phyloP scores from a whole-genome alignment of 2,888 invertebrate species.

The Microplitis deprimator region DNA sequence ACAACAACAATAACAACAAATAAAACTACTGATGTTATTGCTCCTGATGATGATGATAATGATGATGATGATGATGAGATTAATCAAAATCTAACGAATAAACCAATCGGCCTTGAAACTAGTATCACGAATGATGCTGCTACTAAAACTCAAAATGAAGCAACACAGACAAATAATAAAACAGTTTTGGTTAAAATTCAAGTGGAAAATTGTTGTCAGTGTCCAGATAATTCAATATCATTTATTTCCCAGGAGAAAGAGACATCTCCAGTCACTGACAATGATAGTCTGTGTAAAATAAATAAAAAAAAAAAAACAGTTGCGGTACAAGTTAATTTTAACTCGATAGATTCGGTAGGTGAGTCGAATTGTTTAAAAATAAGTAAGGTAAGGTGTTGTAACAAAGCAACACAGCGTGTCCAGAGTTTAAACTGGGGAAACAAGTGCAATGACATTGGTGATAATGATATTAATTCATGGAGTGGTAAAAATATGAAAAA shows the following conservation, averaged over 20 bases:
- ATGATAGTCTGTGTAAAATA: slow-evolving; percentile 46
- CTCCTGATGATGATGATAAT: slow-evolving; percentile 11
- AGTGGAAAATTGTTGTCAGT: slow-evolving; percentile 60
- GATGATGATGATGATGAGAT: slow-evolving; percentile 27
- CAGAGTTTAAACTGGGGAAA: slow-evolving; percentile 45
- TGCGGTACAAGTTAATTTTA: slow-evolving; percentile 58
- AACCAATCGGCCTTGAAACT: slow-evolving; percentile 6
- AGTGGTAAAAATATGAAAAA: slow-evolving; percentile 55
- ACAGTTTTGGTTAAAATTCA: slow-evolving; percentile 59
- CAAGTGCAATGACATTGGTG: slow-evolving; percentile 41
- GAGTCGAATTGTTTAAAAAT: slow-evolving; percentile 54
- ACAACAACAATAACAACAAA: not conserved
- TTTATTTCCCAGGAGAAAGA: slow-evolving; percentile 53
- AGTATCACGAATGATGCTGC: slow-evolving; percentile 13
- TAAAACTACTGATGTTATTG: slow-evolving; percentile 10
- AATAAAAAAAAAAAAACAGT: slow-evolving; percentile 52
- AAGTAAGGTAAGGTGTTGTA: slow-evolving; percentile 52
- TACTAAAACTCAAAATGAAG: slow-evolving; percentile 34
- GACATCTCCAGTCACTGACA: slow-evolving; percentile 49
- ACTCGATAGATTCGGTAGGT: slow-evolving; percentile 55
- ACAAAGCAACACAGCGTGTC: slow-evolving; percentile 49
- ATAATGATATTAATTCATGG: slow-evolving; percentile 47
- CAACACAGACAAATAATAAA: slow-evolving; percentile 50
- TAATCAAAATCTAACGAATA: slow-evolving; percentile 33
- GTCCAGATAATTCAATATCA: slow-evolving; percentile 53